phyloP scores from a whole-genome alignment of 1,140 invertebrate genomes.

The Pogonognathellus flavescens region DNA sequence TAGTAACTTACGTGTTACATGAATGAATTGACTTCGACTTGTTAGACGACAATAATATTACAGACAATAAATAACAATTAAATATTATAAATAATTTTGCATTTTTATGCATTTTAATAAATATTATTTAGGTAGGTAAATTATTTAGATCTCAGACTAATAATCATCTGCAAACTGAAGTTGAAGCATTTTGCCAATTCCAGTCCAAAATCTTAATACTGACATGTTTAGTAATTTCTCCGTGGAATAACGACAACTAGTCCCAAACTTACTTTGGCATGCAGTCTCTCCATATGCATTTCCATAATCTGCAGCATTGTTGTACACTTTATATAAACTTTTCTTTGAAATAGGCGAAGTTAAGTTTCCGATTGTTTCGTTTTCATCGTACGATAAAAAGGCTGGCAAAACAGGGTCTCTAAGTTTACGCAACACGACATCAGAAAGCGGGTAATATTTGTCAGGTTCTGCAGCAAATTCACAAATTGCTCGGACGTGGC shows the following conservation, averaged over 20 bases:
- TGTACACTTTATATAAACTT: constrained; percentile 59
- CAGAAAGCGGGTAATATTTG: constrained; percentile 67
- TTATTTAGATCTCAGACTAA: neutral
- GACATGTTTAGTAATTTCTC: constrained; percentile 64
- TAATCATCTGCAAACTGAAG: neutral
- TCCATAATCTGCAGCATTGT: constrained; percentile 60
- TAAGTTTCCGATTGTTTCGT: neutral
- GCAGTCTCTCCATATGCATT: constrained; percentile 36
- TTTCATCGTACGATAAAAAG: neutral
- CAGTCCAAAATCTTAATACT: constrained; percentile 64
- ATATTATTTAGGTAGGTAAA: too few relatives aligned
- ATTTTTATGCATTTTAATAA: neutral
- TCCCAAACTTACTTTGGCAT: constrained; percentile 56
- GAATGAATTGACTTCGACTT: too few relatives aligned
- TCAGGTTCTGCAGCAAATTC: constrained; percentile 68
- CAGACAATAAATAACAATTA: neutral
- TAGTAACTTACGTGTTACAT: too few relatives aligned
- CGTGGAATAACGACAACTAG: constrained; percentile 54
- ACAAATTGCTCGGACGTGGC: constrained; percentile 68
- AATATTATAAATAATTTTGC: neutral
- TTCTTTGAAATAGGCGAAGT: neutral
- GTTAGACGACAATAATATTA: too few relatives aligned
- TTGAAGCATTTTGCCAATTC: constrained; percentile 15
- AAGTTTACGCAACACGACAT: constrained; percentile 67
- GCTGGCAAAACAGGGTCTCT: constrained; percentile 50